Conservation (phyloP, 2,113 vertebrate species). For the Oreochromis spilurus region DNA sequence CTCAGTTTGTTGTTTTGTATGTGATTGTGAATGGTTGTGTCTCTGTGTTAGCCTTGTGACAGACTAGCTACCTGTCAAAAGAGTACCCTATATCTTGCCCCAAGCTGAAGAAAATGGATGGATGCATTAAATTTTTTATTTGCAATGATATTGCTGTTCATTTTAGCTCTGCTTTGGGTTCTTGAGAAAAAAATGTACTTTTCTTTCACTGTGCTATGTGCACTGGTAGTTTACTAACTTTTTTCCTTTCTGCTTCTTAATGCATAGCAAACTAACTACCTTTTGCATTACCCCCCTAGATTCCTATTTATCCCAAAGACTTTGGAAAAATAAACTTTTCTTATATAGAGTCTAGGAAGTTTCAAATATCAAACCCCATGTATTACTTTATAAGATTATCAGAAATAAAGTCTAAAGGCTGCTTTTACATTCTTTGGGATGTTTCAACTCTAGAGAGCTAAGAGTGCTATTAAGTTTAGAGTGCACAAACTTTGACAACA, state of each 20-base stretch:
- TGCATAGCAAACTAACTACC: too few relatives aligned
- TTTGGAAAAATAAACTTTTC: too few relatives aligned
- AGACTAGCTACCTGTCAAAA: neutral
- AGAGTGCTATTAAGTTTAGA: neutral
- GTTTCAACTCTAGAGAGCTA: neutral
- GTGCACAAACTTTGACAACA: neutral
- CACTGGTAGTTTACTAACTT: neutral
- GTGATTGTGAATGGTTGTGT: neutral
- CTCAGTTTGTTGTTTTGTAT: neutral
- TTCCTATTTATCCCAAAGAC: too few relatives aligned
- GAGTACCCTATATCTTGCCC: neutral
- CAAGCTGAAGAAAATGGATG: neutral
- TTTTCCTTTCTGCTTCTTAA: too few relatives aligned
- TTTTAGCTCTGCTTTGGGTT: neutral
- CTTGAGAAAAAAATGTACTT: neutral
- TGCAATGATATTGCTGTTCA: neutral
- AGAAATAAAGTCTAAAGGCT: neutral
- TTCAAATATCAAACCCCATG: neutral
- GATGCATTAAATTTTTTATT: neutral
- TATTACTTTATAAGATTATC: neutral
- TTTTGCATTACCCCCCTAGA: too few relatives aligned
- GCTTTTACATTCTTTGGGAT: neutral
- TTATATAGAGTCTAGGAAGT: too few relatives aligned
- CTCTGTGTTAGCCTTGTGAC: fast-evolving
- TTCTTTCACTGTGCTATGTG: neutral